phyloP scores from a whole-genome alignment of 2,113 vertebrate species.

The Xenopus borealis region DNA sequence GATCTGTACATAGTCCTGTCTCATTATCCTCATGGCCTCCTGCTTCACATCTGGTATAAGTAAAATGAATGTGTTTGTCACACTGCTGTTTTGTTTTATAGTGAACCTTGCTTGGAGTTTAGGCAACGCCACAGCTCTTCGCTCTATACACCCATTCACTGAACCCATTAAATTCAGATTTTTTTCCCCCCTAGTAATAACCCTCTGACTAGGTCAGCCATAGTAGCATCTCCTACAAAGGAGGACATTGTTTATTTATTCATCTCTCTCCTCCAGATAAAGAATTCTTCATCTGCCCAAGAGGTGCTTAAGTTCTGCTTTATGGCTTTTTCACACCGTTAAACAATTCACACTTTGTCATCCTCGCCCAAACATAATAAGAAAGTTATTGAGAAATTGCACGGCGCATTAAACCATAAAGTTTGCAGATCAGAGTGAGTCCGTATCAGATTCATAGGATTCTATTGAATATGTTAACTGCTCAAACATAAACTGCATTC shows the following conservation, averaged over 20 bases:
- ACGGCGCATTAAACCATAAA: neutral
- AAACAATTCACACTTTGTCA: constrained; percentile 17
- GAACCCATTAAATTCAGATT: neutral
- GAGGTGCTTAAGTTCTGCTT: neutral
- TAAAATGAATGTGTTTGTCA: too few relatives aligned
- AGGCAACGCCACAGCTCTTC: too few relatives aligned
- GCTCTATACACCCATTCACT: neutral
- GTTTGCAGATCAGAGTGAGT: neutral
- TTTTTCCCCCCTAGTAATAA: neutral
- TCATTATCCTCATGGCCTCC: too few relatives aligned
- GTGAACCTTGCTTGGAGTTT: too few relatives aligned
- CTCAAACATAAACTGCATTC: neutral
- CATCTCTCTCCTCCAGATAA: neutral
- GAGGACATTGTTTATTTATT: neutral
- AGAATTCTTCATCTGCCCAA: neutral
- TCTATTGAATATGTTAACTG: neutral
- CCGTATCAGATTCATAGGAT: neutral
- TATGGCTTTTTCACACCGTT: neutral
- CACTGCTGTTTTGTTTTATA: too few relatives aligned
- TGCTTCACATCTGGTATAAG: too few relatives aligned
- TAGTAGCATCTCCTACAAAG: neutral
- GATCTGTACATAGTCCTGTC: too few relatives aligned
- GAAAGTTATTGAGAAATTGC: constrained; percentile 1
- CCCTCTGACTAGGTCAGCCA: neutral
- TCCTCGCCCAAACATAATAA: neutral